Conservation (phyloP, 2,797 vertebrate genomes). For the Cossypha caffra region DNA sequence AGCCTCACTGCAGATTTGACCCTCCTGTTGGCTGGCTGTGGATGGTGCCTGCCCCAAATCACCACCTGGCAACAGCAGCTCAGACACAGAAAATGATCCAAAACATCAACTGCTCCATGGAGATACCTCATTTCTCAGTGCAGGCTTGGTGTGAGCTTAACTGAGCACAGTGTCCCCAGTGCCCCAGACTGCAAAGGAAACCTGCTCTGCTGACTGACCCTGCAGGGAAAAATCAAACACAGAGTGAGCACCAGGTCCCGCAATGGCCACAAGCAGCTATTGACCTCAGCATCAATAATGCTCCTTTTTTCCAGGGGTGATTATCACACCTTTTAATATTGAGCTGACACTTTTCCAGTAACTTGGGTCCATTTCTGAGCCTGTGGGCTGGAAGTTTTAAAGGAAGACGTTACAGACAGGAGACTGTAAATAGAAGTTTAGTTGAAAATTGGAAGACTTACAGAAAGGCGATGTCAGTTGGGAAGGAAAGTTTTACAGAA, state of each 20-base stretch:
- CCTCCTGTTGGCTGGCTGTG: not conserved
- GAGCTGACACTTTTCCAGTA: not conserved
- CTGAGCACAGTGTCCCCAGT: not conserved
- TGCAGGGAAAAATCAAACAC: not conserved
- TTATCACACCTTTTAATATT: not conserved
- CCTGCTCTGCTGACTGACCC: not conserved
- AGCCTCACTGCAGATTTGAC: not conserved
- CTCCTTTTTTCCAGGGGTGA: not conserved
- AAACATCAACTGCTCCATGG: not conserved
- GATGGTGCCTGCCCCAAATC: not conserved
- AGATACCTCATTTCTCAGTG: not conserved
- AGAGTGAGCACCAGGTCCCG: fast-evolving
- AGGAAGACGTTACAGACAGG: not conserved
- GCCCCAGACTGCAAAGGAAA: not conserved
- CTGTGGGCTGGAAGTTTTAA: not conserved
- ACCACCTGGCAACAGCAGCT: fast-evolving
- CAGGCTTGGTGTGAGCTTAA: not conserved
- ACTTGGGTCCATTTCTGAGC: not conserved
- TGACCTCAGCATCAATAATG: not conserved
- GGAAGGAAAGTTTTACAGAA: not conserved
- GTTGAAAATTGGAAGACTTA: not conserved
- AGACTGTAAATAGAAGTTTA: not conserved
- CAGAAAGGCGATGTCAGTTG: not conserved
- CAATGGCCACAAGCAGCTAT: not conserved
- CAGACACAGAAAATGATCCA: not conserved